phyloP scores from a whole-genome alignment of 2,888 invertebrate genomes.

The Mystacides longicornis region DNA sequence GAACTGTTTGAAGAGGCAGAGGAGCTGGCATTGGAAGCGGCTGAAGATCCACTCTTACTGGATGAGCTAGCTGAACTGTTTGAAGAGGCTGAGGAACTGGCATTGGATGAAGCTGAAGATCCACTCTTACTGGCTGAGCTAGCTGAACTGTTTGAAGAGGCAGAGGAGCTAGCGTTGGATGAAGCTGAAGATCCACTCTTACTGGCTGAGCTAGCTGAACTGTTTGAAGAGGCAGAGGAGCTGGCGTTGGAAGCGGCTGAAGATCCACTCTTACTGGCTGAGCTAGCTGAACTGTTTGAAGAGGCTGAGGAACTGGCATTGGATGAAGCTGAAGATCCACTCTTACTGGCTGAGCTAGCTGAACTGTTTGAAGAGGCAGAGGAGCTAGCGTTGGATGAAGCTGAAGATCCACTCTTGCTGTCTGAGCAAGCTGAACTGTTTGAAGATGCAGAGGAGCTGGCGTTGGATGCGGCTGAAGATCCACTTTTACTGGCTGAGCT shows the following conservation, averaged over 20 bases:
- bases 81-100: not conserved
- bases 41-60: not conserved
- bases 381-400: not conserved
- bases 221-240: not conserved
- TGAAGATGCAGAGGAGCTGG: not conserved
- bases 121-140: not conserved
- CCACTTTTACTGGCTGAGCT: not conserved
- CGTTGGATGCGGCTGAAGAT: not conserved
- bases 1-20: not conserved
- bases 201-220: not conserved
- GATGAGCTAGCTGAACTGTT: not conserved
- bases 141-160: not conserved
- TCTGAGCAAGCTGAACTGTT: not conserved
- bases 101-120: no score
- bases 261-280: not conserved
- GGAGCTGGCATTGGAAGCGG: not conserved
- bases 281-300: not conserved
- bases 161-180: not conserved
- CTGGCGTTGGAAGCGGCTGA: not conserved
- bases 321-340: not conserved
- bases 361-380: not conserved
- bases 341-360: not conserved
- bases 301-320: not conserved
- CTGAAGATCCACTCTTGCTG: not conserved
- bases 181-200: not conserved